phyloP scores from a whole-genome alignment of 2,888 invertebrate genomes.

The Liposcelis brunnea region DNA sequence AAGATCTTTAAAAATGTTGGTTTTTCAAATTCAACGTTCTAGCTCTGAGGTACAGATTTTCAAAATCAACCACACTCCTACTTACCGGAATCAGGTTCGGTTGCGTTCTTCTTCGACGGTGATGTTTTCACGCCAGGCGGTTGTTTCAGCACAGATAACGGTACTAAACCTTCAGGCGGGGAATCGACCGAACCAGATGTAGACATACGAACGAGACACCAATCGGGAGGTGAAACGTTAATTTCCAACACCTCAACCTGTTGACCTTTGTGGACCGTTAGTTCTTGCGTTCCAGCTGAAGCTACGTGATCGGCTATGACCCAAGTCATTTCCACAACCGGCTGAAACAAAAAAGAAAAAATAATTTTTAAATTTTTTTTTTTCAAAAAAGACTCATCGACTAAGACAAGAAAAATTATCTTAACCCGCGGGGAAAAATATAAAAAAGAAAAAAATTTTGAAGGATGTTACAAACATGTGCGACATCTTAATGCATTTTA shows the following conservation, averaged over 20 bases:
- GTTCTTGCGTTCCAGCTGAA: conserved; percentile 55
- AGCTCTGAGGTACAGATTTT: too few species aligned
- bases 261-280: conserved; percentile 76
- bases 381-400: background rate
- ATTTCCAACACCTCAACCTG: conserved; percentile 84
- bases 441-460: background rate
- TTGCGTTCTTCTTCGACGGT: conserved; percentile 30
- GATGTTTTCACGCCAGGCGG: conserved; percentile 39
- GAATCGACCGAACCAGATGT: conserved; percentile 26
- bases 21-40: too few species aligned
- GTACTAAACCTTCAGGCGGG: conserved; percentile 64
- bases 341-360: conserved; percentile 36
- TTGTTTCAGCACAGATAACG: conserved; percentile 58
- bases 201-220: conserved; percentile 48
- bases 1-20: too few species aligned
- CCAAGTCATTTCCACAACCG: conserved; percentile 78
- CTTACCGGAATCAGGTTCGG: conserved; percentile 16
- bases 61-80: background rate
- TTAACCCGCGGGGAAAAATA: background rate
- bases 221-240: conserved; percentile 41
- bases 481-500: background rate
- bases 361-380: background rate
- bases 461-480: background rate
- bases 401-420: background rate
- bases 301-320: conserved; percentile 72